Percentiles rank a stretch among this genome's conserved stretches.
Evolutionary conservation across 2,113 vertebrate genomes (phyloP).

Genomic region (Oncorhynchus clarkii): DNA sequence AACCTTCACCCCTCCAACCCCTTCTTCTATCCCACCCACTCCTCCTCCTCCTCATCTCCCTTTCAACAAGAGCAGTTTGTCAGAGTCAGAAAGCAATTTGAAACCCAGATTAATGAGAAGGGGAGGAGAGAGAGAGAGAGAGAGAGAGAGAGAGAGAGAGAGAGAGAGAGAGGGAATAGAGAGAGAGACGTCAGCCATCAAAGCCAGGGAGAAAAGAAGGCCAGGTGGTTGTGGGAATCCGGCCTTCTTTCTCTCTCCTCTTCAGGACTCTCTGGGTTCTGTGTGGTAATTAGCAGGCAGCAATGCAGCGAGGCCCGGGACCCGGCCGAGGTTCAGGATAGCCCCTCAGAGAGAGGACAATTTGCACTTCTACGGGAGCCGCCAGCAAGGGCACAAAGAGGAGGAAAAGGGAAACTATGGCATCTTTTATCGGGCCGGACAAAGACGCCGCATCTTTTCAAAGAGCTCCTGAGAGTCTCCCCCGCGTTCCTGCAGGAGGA

Average conservation of each 20-base stretch:
- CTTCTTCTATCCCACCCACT: conserved; percentile 2
- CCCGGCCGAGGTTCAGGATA: conserved; percentile 47
- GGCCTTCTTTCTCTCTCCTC: conserved; percentile 56
- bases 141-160: conserved; percentile 55
- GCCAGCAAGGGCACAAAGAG: conserved; percentile 71
- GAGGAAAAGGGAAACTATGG: conserved; percentile 81
- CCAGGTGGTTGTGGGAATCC: conserved; percentile 75
- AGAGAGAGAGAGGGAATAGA: conserved; percentile 63
- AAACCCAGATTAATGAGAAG: conserved; percentile 80
- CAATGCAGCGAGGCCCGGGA: conserved; percentile 66
- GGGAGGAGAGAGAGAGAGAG: conserved; percentile 55
- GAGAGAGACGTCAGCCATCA: conserved; percentile 75
- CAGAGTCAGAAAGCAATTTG: conserved; percentile 82
- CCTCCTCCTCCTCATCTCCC: conserved; percentile 57
- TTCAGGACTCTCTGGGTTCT: conserved; percentile 40
- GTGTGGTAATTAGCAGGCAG: conserved; percentile 72
- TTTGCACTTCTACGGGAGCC: conserved; percentile 81
- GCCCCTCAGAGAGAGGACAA: conserved; percentile 75
- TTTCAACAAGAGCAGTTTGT: conserved; percentile 85
- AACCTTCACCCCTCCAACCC: conserved; percentile 28
- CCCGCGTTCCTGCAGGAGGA: conserved; percentile 66
- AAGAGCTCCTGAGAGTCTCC: conserved; percentile 70
- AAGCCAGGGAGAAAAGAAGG: conserved; percentile 78
- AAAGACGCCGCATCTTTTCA: conserved; percentile 79
- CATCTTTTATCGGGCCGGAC: conserved; percentile 78